Conservation (phyloP, 2,888 invertebrate species). For the Blastobasis lacticolella region DNA sequence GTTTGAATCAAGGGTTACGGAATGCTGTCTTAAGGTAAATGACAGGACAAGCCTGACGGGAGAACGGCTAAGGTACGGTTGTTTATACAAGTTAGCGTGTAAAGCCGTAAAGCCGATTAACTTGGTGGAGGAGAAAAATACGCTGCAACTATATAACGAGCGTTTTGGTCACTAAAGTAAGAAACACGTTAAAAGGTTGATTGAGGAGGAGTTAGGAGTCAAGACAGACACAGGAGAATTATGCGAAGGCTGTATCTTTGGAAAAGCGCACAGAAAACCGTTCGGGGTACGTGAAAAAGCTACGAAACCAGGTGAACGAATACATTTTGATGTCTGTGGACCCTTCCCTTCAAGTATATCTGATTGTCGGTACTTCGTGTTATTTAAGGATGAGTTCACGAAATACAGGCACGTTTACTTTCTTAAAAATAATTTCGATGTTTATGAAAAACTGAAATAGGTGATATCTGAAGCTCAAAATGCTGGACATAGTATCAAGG, state of each 20-base stretch:
- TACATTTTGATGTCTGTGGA: conserved; percentile 12
- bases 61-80: conserved; percentile 1
- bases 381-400: conserved; percentile 5
- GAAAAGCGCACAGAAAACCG: too few relatives aligned
- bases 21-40: too few relatives aligned
- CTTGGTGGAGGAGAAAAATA: background rate
- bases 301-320: too few relatives aligned
- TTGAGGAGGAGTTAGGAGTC: conserved; percentile 8
- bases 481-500: too few relatives aligned
- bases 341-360: conserved; percentile 4
- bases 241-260: too few relatives aligned
- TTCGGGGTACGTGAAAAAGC: too few relatives aligned
- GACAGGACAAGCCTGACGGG: too few relatives aligned
- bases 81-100: background rate
- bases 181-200: conserved; percentile 3
- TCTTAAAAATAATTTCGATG: conserved; percentile 1
- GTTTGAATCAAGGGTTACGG: too few relatives aligned
- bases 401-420: conserved; percentile 1
- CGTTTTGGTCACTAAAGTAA: conserved; percentile 9
- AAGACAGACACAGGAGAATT: conserved; percentile 4
- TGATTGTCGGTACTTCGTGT: conserved; percentile 1
- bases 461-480: too few relatives aligned
- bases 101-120: background rate
- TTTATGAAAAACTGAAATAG: too few relatives aligned
- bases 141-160: conserved; percentile 7